These are phyloP conservation scores for Lochmaea capreae DNA, from an alignment of 2,888 invertebrate genomes.

Conservation along the genomic window DNA sequence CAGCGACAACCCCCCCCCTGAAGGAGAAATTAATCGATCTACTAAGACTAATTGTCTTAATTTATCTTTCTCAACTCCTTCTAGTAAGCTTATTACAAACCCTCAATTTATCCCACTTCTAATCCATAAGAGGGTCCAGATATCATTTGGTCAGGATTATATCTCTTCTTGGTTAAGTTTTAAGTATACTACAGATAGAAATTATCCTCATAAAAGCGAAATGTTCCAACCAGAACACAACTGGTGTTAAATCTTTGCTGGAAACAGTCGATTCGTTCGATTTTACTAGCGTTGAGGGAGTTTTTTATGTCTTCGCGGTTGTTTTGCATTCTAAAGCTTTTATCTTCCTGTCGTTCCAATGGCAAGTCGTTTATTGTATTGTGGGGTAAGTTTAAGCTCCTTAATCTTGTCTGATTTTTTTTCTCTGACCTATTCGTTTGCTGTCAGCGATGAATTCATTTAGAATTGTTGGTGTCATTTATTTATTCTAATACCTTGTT, in stretches of 20 bases:
- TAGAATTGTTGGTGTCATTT: neutral
- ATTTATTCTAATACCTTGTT: too few species aligned
- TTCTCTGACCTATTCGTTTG: neutral
- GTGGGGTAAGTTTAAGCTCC: slow-evolving; percentile 5
- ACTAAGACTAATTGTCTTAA: slow-evolving; percentile 21
- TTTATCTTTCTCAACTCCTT: slow-evolving; percentile 14
- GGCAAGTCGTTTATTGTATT: slow-evolving; percentile 19
- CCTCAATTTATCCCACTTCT: slow-evolving; percentile 27
- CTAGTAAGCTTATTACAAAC: slow-evolving; percentile 22
- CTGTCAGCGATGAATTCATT: neutral
- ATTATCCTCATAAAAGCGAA: slow-evolving; percentile 38
- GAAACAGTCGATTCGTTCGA: slow-evolving; percentile 38
- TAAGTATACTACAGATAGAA: slow-evolving; percentile 37
- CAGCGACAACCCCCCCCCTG: too few species aligned
- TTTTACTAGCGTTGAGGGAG: slow-evolving; percentile 33
- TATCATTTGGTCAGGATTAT: slow-evolving; percentile 29
- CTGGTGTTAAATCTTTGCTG: slow-evolving; percentile 39
- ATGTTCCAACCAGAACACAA: slow-evolving; percentile 35
- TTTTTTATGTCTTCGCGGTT: slow-evolving; percentile 37
- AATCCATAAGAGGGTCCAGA: slow-evolving; percentile 21
- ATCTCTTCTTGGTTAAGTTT: slow-evolving; percentile 21
- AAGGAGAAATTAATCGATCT: too few species aligned
- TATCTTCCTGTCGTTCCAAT: slow-evolving; percentile 27
- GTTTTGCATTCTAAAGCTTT: slow-evolving; percentile 34
- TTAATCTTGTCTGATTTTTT: slow-evolving; percentile 19